Evolutionary conservation across 1,140 invertebrate species (phyloP).

Genomic region (Cephus cinctus): DNA sequence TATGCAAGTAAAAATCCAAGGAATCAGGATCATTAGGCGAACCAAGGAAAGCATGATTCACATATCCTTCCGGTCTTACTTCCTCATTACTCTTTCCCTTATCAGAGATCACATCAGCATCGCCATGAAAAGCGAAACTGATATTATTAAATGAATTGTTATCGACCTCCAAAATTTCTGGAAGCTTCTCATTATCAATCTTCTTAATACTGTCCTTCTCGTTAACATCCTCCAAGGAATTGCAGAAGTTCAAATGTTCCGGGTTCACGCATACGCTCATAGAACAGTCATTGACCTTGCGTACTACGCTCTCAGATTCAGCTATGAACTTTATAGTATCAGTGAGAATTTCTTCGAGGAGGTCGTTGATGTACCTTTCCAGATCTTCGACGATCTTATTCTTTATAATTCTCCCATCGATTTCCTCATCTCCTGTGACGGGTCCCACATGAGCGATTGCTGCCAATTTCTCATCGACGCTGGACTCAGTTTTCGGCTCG

Average conservation of each 20-base stretch:
- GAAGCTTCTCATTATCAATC: neutral
- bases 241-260: neutral
- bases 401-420: constrained; percentile 35
- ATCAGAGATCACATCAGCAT: neutral
- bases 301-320: constrained; percentile 9
- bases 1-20: constrained; percentile 36
- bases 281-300: neutral
- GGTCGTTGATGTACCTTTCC: constrained; percentile 40
- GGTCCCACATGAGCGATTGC: constrained; percentile 4
- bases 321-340: constrained; percentile 41
- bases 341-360: constrained; percentile 40
- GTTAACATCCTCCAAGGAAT: neutral
- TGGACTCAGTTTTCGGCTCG: neutral
- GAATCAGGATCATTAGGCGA: constrained; percentile 39
- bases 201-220: neutral
- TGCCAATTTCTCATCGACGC: constrained; percentile 2
- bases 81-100: neutral
- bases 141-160: constrained; percentile 22
- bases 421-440: neutral
- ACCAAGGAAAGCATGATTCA: constrained; percentile 43
- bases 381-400: constrained; percentile 41
- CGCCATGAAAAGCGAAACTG: constrained; percentile 29
- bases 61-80: constrained; percentile 30
- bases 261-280: neutral
- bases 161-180: neutral